Evolutionary conservation across 2,797 vertebrate genomes (phyloP).

Genomic region (Smutsia gigantea): DNA sequence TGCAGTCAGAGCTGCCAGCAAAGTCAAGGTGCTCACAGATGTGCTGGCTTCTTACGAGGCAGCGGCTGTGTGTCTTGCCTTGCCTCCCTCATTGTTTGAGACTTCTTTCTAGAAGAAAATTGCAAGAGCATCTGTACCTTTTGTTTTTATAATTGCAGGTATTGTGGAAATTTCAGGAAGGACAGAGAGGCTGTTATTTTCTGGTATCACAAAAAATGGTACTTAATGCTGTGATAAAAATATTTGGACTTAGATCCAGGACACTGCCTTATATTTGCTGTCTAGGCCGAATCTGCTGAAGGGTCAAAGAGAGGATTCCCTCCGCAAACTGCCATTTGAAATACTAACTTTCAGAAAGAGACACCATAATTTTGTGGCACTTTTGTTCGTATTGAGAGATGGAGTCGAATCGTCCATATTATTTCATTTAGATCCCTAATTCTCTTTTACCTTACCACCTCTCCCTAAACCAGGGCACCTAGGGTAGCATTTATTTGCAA

Average conservation of each 20-base stretch:
- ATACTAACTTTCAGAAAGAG: neutral
- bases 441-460: neutral
- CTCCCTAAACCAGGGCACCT: neutral
- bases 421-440: neutral
- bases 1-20: neutral
- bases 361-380: neutral
- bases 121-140: neutral
- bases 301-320: neutral
- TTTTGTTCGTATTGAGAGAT: neutral
- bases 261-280: fast-evolving
- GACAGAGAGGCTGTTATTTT: neutral
- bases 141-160: neutral
- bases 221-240: neutral
- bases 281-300: neutral
- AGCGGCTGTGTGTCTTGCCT: neutral
- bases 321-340: neutral
- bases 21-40: neutral
- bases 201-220: neutral
- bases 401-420: fast-evolving
- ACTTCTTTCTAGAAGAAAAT: neutral
- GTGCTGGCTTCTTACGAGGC: neutral
- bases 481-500: neutral
- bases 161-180: neutral
- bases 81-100: neutral
- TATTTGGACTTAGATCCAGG: neutral